These are phyloP conservation scores for Ciconia maguari DNA, from an alignment of 2,113 vertebrate species.

Conservation along the genomic window DNA sequence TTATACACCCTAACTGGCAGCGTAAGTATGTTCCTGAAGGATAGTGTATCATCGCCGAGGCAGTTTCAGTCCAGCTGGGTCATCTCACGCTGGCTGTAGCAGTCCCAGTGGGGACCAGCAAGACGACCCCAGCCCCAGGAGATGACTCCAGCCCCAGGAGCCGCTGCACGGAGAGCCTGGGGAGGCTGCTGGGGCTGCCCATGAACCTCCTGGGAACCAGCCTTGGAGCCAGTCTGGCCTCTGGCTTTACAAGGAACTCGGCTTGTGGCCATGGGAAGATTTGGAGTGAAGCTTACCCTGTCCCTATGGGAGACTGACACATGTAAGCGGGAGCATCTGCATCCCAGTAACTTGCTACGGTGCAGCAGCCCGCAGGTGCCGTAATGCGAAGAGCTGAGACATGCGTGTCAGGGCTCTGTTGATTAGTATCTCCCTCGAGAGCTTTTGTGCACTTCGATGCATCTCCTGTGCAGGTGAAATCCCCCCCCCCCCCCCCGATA, in stretches of 20 bases:
- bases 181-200: background rate
- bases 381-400: background rate
- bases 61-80: background rate
- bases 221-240: background rate
- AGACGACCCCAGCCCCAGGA: background rate
- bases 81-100: background rate
- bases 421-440: background rate
- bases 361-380: background rate
- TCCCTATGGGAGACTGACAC: background rate
- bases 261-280: background rate
- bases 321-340: background rate
- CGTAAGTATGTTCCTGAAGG: background rate
- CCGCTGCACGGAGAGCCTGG: background rate
- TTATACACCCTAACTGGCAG: background rate
- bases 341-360: background rate
- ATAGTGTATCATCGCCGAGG: background rate
- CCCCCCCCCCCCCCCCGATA: background rate
- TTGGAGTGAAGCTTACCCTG: background rate
- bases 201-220: background rate
- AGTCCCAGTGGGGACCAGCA: background rate
- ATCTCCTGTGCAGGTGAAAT: background rate
- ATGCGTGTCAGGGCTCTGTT: background rate
- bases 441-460: background rate
- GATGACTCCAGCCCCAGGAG: background rate
- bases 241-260: background rate